Percentiles rank a stretch among this genome's conserved stretches.
Evolutionary conservation across 2,113 vertebrate genomes (phyloP).

Genomic region (Himantopus leucocephalus): DNA sequence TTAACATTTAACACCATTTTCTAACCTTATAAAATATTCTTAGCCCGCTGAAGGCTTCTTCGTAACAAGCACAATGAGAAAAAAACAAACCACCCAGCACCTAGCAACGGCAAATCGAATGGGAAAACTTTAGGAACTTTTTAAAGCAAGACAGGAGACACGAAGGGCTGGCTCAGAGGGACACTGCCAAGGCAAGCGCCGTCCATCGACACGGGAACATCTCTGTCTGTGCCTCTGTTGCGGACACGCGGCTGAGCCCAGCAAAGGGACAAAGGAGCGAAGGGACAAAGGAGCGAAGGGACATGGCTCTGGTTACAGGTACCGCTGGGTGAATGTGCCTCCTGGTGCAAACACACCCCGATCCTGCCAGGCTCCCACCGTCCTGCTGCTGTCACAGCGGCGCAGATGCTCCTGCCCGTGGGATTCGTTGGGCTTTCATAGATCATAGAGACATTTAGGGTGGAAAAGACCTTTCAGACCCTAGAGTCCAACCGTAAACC

Average conservation of each 20-base stretch:
- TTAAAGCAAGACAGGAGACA: constrained; percentile 20
- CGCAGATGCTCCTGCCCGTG: accelerated
- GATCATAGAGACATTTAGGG: not conserved
- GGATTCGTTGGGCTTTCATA: not conserved
- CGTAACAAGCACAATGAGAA: constrained; percentile 53
- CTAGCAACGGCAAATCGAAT: constrained; percentile 71
- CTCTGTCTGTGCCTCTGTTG: not conserved
- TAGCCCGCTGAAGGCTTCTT: constrained; percentile 64
- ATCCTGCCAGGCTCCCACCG: not conserved
- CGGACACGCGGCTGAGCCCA: not conserved
- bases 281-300: not conserved
- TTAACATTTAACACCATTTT: constrained; percentile 79
- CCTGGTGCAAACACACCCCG: accelerated
- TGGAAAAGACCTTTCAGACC: not conserved
- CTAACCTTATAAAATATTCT: constrained; percentile 74
- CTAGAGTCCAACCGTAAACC: not conserved
- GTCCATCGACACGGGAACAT: not conserved
- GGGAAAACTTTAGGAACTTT: constrained; percentile 63
- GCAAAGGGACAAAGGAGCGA: not conserved
- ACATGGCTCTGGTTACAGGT: not conserved
- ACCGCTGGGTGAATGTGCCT: accelerated
- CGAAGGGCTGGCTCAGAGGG: not conserved
- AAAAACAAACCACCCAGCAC: constrained; percentile 19
- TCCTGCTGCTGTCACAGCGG: not conserved
- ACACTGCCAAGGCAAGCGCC: not conserved